A percentile compares a stretch with the other conserved stretches of the same genome.
phyloP scores from a whole-genome alignment of 2,797 vertebrate genomes.

The Oceanodroma leucorhoa region DNA sequence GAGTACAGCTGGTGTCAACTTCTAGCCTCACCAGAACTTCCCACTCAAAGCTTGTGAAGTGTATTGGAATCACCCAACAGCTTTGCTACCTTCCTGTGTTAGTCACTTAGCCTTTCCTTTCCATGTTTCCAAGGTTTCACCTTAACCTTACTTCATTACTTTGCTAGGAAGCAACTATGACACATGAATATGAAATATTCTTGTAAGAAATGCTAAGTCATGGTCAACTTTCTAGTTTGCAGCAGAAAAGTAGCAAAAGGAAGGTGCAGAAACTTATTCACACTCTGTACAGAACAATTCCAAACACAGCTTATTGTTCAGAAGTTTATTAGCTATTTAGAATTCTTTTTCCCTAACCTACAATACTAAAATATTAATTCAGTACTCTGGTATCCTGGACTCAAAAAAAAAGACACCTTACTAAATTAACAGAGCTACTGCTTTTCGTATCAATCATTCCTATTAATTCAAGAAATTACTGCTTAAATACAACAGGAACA shows the following conservation, averaged over 20 bases:
- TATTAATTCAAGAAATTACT: background rate
- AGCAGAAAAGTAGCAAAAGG: background rate
- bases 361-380: background rate
- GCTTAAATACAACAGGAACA: background rate
- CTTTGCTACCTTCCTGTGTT: background rate
- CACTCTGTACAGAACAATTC: background rate
- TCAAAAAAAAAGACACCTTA: background rate
- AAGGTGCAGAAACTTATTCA: background rate
- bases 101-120: background rate
- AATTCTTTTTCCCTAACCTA: background rate
- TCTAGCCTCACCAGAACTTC: background rate
- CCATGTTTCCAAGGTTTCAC: background rate
- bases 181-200: background rate
- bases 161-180: background rate
- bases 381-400: background rate
- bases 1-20: background rate
- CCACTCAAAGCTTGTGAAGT: background rate
- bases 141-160: background rate
- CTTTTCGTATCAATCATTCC: background rate
- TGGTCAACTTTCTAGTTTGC: background rate
- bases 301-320: background rate
- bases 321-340: background rate
- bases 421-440: background rate
- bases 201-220: background rate
- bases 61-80: background rate